Base-by-base conservation (phyloP, 2,888 invertebrate genomes). In the Atrina japonica region DNA sequence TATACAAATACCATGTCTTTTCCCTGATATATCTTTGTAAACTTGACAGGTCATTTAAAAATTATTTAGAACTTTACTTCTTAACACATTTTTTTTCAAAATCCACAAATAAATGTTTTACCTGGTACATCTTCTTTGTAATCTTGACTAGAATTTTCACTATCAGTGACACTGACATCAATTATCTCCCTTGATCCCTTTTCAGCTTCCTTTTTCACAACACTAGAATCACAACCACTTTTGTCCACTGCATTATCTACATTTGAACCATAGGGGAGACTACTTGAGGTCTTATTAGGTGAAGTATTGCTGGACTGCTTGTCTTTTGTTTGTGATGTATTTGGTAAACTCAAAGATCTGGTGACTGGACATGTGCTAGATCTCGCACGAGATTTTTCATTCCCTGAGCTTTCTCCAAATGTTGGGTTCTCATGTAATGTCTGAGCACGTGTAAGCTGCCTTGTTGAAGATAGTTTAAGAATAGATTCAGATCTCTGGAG, bases 401-500 rank as follows among this genome's bases (percentile, higher is more conserved):
- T 64, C 2, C 53, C 64, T 3, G 64, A 64, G 16, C 30, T 14
- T 14, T 61, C 61, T 16, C 49, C 27, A n/a, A 27, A 18, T 16
- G 29, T 49, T 23, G 40, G 18, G 29, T 43, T 61, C 27, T 61
- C 61, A 30, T 47, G 49, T 11, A 61, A 30, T 7, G 61, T 61
- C 29, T 35, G 47, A n/a, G 47, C n/a, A 21, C 64, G 52, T 21
- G 16, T 18, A 14, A 21, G 18, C 3, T 21, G n/a, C 41, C 35
- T 50, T 9, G 35, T 16, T 16, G 23, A 30, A 18, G 64, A 53
- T 23, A 67, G 60, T 53, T 55, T 60, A 16, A 72, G 35, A 53
- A 72, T 72, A 45, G 66, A 66, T 29, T 64, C 66, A 16, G 71
- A 72, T 56, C 63, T 72, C 40, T 72, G 56, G 11, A 72, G 27